Conservation (phyloP, 2,797 vertebrate species). For the Columba guinea region DNA sequence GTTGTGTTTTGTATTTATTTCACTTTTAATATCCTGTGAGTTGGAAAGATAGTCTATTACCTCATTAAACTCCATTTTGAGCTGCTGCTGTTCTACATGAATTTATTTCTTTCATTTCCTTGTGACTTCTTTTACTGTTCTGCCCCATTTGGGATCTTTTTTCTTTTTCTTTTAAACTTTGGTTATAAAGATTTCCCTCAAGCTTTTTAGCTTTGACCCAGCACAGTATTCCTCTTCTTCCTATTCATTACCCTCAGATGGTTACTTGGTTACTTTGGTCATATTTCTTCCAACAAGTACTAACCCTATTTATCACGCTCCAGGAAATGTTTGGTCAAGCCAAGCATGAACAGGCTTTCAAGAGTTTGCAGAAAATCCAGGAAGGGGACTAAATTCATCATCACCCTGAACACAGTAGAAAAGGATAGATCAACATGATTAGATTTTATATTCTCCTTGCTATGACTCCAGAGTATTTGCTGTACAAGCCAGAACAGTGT, state of each 20-base stretch:
- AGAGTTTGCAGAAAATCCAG: neutral
- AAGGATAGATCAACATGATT: neutral
- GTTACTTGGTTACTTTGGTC: neutral
- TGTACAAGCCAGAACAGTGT: neutral
- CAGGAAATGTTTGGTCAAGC: neutral
- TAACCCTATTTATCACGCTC: neutral
- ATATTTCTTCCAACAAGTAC: neutral
- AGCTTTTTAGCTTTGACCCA: neutral
- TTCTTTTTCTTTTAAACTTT: rapidly evolving
- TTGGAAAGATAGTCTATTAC: neutral
- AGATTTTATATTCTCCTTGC: neutral
- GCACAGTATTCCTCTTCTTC: neutral
- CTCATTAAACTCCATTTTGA: neutral
- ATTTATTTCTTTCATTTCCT: neutral
- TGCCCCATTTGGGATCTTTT: neutral
- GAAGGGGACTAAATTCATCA: neutral
- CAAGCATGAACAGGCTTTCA: neutral
- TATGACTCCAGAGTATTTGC: neutral
- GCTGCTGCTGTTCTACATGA: neutral
- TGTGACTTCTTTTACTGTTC: neutral
- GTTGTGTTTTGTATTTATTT: neutral
- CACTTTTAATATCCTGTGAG: neutral
- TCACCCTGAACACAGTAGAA: neutral
- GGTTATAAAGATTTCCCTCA: neutral
- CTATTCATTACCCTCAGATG: neutral